Percentiles rank a stretch among this genome's conserved stretches.
Evolutionary conservation across 1,140 invertebrate species (phyloP).

Genomic region (Drosophila funebris): DNA sequence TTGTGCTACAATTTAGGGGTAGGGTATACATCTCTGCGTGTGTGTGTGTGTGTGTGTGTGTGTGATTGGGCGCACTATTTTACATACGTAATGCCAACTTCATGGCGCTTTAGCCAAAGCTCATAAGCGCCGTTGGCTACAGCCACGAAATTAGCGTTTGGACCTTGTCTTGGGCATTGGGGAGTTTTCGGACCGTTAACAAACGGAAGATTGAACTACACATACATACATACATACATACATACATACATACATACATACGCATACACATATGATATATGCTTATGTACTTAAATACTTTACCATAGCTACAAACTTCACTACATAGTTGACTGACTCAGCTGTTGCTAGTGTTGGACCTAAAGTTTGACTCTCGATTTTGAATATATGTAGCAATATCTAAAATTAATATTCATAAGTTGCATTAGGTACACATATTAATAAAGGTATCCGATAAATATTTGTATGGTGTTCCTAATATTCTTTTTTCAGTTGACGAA

Average conservation of each 20-base stretch:
- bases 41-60: slow-evolving; percentile 18
- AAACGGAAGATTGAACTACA: not conserved
- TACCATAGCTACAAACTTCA: not conserved
- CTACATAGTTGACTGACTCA: not conserved
- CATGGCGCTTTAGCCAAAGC: slow-evolving; percentile 67
- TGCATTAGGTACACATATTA: too few species aligned
- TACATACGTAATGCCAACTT: slow-evolving; percentile 79
- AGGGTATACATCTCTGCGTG: not conserved
- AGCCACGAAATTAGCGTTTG: slow-evolving; percentile 71
- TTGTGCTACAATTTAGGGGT: slow-evolving; percentile 39
- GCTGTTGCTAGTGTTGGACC: too few species aligned
- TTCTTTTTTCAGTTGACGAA: too few species aligned
- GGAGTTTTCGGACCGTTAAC: not conserved
- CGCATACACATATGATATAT: not conserved
- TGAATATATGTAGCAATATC: too few species aligned
- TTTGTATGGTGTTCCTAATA: too few species aligned
- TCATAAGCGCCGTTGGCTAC: slow-evolving; percentile 74
- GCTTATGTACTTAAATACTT: slow-evolving; percentile 3
- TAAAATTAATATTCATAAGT: too few species aligned
- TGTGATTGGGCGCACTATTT: slow-evolving; percentile 64
- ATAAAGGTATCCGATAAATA: too few species aligned
- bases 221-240: not conserved
- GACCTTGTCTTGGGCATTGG: slow-evolving; percentile 38
- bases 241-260: not conserved
- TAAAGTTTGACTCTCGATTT: too few species aligned